Evolutionary conservation across 2,888 invertebrate genomes (phyloP).

Genomic region (Noctua comes): DNA sequence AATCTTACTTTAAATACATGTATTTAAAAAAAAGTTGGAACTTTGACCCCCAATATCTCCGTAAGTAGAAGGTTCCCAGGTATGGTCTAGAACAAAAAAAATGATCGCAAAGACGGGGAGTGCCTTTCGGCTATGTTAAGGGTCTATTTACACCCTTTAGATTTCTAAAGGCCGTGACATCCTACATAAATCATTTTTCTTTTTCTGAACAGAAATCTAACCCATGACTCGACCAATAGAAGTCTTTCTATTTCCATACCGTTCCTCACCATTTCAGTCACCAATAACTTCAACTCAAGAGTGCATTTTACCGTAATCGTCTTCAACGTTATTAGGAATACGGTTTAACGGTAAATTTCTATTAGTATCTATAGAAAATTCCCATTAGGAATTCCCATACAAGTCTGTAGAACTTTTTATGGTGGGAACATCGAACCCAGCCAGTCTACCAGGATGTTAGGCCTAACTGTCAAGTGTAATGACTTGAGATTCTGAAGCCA

Average conservation of each 20-base stretch:
- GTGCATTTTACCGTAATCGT: conserved; percentile 49
- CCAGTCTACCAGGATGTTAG: conserved; percentile 36
- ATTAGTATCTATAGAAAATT: conserved; percentile 47
- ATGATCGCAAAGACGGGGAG: too few relatives aligned
- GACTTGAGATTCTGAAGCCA: conserved; percentile 31
- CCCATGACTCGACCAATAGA: background rate
- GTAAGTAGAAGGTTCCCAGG: too few relatives aligned
- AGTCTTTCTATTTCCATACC: background rate
- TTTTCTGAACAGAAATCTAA: background rate
- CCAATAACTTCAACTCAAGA: conserved; percentile 26
- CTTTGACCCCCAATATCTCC: too few relatives aligned
- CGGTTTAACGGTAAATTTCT: conserved; percentile 37
- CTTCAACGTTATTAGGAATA: conserved; percentile 25
- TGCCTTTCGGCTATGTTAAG: too few relatives aligned
- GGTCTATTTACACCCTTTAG: too few relatives aligned
- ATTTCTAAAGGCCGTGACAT: background rate
- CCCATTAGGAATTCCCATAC: conserved; percentile 58
- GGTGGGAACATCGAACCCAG: conserved; percentile 28
- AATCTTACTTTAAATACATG: too few relatives aligned
- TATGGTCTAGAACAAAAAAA: too few relatives aligned
- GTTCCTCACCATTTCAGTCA: conserved; percentile 15
- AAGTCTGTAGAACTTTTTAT: conserved; percentile 52
- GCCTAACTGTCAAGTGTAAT: conserved; percentile 44
- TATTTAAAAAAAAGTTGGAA: too few relatives aligned
- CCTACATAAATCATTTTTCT: background rate